A percentile compares a stretch with the other conserved stretches of the same genome.
Conservation (phyloP, 2,797 vertebrate species). For the Cheirogaleus major region DNA sequence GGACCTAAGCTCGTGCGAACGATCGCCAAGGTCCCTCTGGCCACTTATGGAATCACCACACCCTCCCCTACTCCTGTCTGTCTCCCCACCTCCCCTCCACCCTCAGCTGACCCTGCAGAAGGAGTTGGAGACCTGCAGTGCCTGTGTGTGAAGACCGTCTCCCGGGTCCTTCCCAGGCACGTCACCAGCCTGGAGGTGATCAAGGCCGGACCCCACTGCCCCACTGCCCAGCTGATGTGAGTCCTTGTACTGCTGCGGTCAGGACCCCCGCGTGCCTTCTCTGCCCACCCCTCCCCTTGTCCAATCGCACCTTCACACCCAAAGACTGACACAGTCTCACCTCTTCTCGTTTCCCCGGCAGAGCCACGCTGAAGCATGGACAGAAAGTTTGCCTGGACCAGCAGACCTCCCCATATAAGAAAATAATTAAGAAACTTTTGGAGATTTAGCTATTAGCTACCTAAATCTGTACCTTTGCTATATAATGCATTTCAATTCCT, state of each 20-base stretch:
- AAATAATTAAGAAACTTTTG: conserved; percentile 49
- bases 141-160: conserved; percentile 35
- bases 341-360: neutral
- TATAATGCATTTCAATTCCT: neutral
- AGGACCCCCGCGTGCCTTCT: fast-evolving
- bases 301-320: neutral
- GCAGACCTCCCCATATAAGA: neutral
- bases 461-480: neutral
- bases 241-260: neutral
- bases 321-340: neutral
- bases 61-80: fast-evolving
- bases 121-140: neutral
- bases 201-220: conserved; percentile 66
- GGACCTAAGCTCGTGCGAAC: neutral
- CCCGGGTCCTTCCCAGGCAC: conserved; percentile 19
- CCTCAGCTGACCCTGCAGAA: neutral
- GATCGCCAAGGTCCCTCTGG: neutral
- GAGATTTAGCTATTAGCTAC: neutral
- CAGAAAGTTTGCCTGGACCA: conserved; percentile 60
- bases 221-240: conserved; percentile 76
- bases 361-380: conserved; percentile 62
- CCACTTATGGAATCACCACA: neutral
- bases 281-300: too few relatives aligned
- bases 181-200: conserved; percentile 68
- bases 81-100: fast-evolving